These are phyloP conservation scores for Gymnorhina tibicen DNA, from an alignment of 2,113 vertebrate species.

Conservation along the genomic window DNA sequence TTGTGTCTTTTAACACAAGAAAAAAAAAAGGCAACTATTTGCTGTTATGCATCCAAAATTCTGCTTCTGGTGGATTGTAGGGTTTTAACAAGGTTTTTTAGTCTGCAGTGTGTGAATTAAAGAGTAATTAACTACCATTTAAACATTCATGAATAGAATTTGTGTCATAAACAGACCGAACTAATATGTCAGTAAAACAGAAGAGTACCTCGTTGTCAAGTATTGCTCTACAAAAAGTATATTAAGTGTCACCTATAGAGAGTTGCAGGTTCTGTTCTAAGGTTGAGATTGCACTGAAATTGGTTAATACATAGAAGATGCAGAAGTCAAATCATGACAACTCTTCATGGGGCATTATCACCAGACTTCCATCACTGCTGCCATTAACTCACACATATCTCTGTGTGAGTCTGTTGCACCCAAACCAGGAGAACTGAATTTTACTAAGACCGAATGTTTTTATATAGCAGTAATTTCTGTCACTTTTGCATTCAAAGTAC, in stretches of 20 bases:
- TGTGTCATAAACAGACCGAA: not conserved
- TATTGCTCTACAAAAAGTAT: not conserved
- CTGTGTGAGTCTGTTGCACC: not conserved
- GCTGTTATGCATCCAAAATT: conserved; percentile 15
- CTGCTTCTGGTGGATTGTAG: conserved; percentile 25
- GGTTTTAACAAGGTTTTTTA: not conserved
- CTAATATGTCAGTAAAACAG: not conserved
- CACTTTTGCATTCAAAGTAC: not conserved
- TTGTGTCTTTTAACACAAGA: not conserved
- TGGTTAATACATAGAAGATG: not conserved
- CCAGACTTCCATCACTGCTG: not conserved
- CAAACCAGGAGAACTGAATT: not conserved
- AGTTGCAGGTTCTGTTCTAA: not conserved
- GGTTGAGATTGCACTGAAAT: not conserved
- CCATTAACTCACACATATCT: not conserved
- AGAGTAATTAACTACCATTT: not conserved
- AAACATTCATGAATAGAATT: not conserved
- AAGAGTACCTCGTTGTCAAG: not conserved
- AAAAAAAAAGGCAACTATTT: not conserved
- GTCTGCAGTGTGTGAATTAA: not conserved
- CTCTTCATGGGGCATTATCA: not conserved
- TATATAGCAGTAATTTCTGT: not conserved
- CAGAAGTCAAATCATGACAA: not conserved
- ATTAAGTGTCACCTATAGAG: not conserved
- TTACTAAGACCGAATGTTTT: not conserved